Evolutionary conservation across 2,888 invertebrate species (phyloP).

Genomic region (Mongoloraphidia duomilia): DNA sequence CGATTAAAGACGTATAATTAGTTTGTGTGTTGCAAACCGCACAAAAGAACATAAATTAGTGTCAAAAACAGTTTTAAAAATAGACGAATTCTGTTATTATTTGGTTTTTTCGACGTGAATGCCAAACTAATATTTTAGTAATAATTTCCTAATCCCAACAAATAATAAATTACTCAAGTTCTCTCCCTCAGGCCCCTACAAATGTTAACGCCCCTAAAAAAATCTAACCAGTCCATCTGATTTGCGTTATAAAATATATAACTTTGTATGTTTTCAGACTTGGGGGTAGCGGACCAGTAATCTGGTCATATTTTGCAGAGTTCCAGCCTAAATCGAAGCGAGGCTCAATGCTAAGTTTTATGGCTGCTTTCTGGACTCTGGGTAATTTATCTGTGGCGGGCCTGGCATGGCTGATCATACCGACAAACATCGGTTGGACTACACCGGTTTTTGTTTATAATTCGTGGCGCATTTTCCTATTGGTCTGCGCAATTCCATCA

Average conservation of each 20-base stretch:
- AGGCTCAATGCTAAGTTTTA: constrained; percentile 83
- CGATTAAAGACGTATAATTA: too few species aligned
- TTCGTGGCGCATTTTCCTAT: constrained; percentile 83
- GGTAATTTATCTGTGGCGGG: constrained; percentile 87
- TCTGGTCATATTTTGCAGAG: constrained; percentile 91
- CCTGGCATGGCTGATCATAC: constrained; percentile 60
- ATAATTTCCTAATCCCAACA: too few species aligned
- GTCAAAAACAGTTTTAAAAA: too few species aligned
- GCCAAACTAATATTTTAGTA: too few species aligned
- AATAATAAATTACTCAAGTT: too few species aligned
- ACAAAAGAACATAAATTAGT: too few species aligned
- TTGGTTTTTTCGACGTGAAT: too few species aligned
- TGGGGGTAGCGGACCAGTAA: constrained; percentile 82
- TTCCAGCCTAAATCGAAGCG: constrained; percentile 84
- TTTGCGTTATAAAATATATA: not conserved
- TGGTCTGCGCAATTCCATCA: constrained; percentile 78
- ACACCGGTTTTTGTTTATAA: constrained; percentile 63
- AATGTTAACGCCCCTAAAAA: too few species aligned
- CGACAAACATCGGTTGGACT: constrained; percentile 55
- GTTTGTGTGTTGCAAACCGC: too few species aligned
- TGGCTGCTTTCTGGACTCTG: constrained; percentile 92
- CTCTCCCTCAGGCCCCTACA: too few species aligned
- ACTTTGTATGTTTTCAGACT: constrained; percentile 38
- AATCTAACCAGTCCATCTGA: too few species aligned
- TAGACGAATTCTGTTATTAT: too few species aligned